Evolutionary conservation across 2,888 invertebrate species (phyloP).

Genomic region (Ephialtes manifestator): DNA sequence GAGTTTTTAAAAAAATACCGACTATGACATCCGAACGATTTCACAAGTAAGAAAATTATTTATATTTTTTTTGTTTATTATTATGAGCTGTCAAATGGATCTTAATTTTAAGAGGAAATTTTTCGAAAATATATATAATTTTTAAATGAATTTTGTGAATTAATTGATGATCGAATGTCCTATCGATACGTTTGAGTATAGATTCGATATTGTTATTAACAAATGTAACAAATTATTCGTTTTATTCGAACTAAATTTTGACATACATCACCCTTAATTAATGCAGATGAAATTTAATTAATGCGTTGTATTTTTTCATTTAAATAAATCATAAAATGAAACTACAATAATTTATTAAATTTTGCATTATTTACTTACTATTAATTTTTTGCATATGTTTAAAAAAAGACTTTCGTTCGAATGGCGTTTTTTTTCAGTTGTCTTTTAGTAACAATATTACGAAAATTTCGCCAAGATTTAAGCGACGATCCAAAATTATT

Average conservation of each 20-base stretch:
- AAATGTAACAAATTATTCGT: background rate
- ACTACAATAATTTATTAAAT: background rate
- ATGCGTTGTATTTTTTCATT: no score
- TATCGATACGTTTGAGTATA: background rate
- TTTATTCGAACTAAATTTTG: background rate
- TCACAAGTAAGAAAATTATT: constrained; percentile 81
- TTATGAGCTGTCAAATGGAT: background rate
- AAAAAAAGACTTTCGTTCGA: no score
- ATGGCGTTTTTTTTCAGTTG: no score
- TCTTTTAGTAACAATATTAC: no score
- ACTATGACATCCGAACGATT: constrained; percentile 83
- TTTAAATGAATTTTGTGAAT: no score
- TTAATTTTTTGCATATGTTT: no score
- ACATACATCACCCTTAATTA: no score
- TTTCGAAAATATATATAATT: no score
- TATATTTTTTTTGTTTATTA: background rate
- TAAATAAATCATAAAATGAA: no score
- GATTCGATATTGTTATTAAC: background rate
- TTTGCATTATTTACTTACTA: background rate
- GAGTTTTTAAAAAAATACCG: constrained; percentile 36
- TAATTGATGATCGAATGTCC: no score
- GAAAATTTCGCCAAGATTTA: background rate
- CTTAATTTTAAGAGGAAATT: background rate
- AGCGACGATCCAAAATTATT: background rate
- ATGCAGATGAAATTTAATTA: no score